Evolutionary conservation across 2,797 vertebrate species (phyloP).

Genomic region (Synaphobranchus kaupii): DNA sequence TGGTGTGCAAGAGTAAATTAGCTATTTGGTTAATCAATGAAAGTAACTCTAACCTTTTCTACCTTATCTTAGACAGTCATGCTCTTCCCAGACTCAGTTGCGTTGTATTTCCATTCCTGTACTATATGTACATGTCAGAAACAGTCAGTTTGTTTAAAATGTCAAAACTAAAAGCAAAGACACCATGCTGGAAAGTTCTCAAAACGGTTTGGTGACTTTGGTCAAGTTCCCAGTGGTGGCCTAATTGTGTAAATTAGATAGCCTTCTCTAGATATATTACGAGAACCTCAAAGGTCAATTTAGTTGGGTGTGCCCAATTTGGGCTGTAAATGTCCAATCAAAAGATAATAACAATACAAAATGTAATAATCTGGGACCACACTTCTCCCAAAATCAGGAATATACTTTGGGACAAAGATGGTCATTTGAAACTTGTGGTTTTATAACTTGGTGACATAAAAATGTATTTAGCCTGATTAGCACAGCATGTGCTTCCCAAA

Average conservation of each 20-base stretch:
- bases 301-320: not conserved
- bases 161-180: not conserved
- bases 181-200: not conserved
- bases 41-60: too few relatives aligned
- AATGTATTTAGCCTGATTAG: not conserved
- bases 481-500: not conserved
- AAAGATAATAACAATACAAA: too few relatives aligned
- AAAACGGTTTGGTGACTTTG: not conserved
- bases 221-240: not conserved
- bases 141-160: not conserved
- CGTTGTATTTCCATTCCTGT: not conserved
- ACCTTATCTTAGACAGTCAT: not conserved
- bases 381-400: not conserved
- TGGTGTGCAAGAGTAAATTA: too few relatives aligned
- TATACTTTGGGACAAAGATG: not conserved
- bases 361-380: not conserved
- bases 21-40: too few relatives aligned
- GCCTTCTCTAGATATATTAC: not conserved
- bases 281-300: not conserved
- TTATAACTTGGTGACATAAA: not conserved
- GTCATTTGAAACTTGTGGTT: not conserved
- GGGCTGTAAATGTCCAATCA: not conserved
- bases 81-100: not conserved
- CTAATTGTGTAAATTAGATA: not conserved
- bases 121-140: not conserved